Evolutionary conservation across 1,140 invertebrate species (phyloP).

Genomic region (Lepidostoma basale): DNA sequence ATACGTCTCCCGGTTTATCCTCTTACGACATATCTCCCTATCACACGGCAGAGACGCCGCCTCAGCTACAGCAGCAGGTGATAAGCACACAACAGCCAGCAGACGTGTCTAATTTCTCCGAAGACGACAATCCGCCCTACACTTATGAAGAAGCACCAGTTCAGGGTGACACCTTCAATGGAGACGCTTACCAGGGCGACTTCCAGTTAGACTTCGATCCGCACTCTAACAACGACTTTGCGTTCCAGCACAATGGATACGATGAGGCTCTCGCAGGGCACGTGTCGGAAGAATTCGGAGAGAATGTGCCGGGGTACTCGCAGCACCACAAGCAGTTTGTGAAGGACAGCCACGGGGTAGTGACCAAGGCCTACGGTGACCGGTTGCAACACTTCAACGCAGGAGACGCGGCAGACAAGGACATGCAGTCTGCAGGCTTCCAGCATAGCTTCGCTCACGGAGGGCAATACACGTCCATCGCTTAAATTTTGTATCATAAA

Average conservation of each 20-base stretch:
- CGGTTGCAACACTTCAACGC: neutral
- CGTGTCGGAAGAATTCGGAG: slow-evolving; percentile 29
- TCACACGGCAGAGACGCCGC: neutral
- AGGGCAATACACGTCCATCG: neutral
- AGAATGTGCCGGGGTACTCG: slow-evolving; percentile 29
- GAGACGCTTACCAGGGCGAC: neutral
- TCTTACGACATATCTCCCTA: slow-evolving; percentile 42
- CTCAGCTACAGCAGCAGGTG: neutral
- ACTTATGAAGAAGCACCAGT: no score
- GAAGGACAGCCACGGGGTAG: slow-evolving; percentile 34
- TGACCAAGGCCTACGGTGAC: slow-evolving; percentile 19
- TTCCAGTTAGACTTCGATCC: neutral
- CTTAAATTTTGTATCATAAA: neutral
- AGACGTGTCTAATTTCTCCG: neutral
- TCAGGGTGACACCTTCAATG: neutral
- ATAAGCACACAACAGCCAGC: no score
- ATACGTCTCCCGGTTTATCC: slow-evolving; percentile 7
- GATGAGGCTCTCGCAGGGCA: slow-evolving; percentile 9
- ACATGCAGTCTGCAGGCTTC: slow-evolving; percentile 3
- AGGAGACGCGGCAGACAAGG: neutral
- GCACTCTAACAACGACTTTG: neutral
- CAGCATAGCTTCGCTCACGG: slow-evolving; percentile 22
- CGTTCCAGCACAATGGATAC: slow-evolving; percentile 1
- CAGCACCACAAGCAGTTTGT: slow-evolving; percentile 33
- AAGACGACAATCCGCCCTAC: neutral